A percentile compares a stretch with the other conserved stretches of the same genome.
Evolutionary conservation across 2,888 invertebrate genomes (phyloP).

Genomic region (Sussaba pulchella): DNA sequence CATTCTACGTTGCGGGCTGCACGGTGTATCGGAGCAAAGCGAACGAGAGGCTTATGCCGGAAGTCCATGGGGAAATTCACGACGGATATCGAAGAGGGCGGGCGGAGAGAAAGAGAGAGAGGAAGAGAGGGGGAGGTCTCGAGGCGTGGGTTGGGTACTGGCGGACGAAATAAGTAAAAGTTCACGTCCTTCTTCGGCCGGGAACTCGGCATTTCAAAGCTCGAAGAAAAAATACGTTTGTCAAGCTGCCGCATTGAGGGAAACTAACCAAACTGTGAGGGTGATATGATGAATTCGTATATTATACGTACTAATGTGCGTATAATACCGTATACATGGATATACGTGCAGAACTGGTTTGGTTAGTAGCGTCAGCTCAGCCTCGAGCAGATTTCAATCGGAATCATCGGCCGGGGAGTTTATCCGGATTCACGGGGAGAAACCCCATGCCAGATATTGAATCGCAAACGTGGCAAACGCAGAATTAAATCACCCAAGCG

Average conservation of each 20-base stretch:
- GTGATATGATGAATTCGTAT: too few relatives aligned
- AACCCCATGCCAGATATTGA: too few relatives aligned
- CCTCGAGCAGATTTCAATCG: constrained; percentile 50
- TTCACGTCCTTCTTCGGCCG: constrained; percentile 27
- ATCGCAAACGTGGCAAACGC: constrained; percentile 15
- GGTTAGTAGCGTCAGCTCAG: neutral
- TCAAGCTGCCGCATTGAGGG: neutral
- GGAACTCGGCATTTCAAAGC: neutral
- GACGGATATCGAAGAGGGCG: constrained; percentile 41
- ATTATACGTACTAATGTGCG: neutral
- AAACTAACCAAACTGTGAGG: constrained; percentile 23
- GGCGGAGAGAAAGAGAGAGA: neutral
- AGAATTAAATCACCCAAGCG: constrained; percentile 28
- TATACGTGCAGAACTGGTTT: neutral
- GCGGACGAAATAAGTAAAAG: constrained; percentile 23
- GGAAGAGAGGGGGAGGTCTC: too few relatives aligned
- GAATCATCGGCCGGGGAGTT: constrained; percentile 46
- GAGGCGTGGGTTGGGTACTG: neutral
- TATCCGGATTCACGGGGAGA: constrained; percentile 55
- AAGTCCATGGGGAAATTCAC: constrained; percentile 59
- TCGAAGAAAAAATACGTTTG: constrained; percentile 22
- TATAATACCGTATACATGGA: neutral
- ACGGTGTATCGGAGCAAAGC: constrained; percentile 6
- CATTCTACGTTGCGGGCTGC: neutral
- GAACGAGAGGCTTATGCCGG: constrained; percentile 17